phyloP scores from a whole-genome alignment of 1,140 invertebrate species.

The Aporrectodea caliginosa region DNA sequence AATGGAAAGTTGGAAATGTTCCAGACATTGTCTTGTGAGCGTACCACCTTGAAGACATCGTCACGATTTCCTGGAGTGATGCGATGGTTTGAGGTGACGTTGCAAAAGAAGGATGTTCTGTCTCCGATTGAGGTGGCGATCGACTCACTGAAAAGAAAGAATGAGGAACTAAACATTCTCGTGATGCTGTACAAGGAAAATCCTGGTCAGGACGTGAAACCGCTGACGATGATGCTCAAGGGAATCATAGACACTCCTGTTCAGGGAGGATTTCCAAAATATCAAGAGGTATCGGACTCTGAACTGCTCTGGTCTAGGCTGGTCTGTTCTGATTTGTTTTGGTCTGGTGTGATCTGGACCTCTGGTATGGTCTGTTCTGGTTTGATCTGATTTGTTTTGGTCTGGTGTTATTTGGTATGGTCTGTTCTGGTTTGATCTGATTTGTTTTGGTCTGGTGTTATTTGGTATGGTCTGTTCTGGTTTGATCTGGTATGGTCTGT shows the following conservation, averaged over 20 bases:
- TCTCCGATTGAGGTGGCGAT: slow-evolving; percentile 38
- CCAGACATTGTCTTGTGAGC: slow-evolving; percentile 49
- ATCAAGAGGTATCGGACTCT: slow-evolving; percentile 44
- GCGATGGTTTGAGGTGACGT: slow-evolving; percentile 47
- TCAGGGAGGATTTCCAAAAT: slow-evolving; percentile 48
- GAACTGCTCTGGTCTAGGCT: neutral
- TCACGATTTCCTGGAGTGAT: slow-evolving; percentile 50
- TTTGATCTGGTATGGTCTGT: neutral
- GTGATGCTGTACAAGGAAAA: slow-evolving; percentile 31
- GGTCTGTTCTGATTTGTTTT: neutral
- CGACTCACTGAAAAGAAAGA: slow-evolving; percentile 40
- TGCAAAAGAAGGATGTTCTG: neutral
- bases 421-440: neutral
- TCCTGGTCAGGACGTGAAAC: slow-evolving; percentile 64
- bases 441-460: neutral
- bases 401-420: neutral
- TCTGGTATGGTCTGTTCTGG: neutral
- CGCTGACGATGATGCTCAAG: slow-evolving; percentile 79
- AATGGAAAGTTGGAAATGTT: too few species aligned
- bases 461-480: neutral
- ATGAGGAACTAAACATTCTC: slow-evolving; percentile 38
- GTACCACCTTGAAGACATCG: slow-evolving; percentile 41
- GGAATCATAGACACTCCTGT: slow-evolving; percentile 48
- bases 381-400: neutral
- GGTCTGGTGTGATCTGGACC: neutral